These are phyloP conservation scores for Aphelocoma californica DNA, from an alignment of 2,797 vertebrate genomes.

Conservation along the genomic window DNA sequence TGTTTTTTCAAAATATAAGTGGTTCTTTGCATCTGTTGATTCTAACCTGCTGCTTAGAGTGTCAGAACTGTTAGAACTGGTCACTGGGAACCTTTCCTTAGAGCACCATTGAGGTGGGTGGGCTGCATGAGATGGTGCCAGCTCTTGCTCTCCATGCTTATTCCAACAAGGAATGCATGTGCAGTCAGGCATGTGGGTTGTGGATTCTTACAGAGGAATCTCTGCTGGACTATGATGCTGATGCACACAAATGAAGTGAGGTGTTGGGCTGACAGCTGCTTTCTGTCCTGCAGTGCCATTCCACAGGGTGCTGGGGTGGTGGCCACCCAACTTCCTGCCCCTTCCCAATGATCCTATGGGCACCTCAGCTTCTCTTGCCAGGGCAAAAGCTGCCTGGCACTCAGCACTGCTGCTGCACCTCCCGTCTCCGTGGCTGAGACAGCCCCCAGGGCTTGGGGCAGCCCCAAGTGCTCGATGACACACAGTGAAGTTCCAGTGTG, in stretches of 20 bases:
- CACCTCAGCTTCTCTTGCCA: not conserved
- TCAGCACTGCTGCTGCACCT: not conserved
- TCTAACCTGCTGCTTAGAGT: not conserved
- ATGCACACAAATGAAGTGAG: not conserved
- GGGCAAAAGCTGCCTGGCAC: not conserved
- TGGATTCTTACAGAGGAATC: not conserved
- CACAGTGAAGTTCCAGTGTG: not conserved
- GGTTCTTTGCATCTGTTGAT: not conserved
- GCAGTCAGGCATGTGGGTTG: fast-evolving
- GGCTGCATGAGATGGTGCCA: not conserved
- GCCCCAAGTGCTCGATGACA: fast-evolving
- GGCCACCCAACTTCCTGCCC: not conserved
- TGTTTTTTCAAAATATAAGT: not conserved
- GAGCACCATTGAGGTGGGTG: fast-evolving
- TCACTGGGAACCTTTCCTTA: not conserved
- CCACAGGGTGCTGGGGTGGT: not conserved
- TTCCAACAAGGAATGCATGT: not conserved
- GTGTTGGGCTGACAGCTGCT: not conserved
- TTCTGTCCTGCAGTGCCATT: not conserved
- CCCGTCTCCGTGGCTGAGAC: fast-evolving
- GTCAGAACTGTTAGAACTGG: not conserved
- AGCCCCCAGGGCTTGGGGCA: not conserved
- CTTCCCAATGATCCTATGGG: not conserved
- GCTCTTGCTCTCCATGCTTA: not conserved
- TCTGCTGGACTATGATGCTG: fast-evolving